Percentiles rank a stretch among this genome's conserved stretches.
These are phyloP conservation scores for Limonius californicus DNA, from an alignment of 1,140 invertebrate genomes.

Conservation along the genomic window DNA sequence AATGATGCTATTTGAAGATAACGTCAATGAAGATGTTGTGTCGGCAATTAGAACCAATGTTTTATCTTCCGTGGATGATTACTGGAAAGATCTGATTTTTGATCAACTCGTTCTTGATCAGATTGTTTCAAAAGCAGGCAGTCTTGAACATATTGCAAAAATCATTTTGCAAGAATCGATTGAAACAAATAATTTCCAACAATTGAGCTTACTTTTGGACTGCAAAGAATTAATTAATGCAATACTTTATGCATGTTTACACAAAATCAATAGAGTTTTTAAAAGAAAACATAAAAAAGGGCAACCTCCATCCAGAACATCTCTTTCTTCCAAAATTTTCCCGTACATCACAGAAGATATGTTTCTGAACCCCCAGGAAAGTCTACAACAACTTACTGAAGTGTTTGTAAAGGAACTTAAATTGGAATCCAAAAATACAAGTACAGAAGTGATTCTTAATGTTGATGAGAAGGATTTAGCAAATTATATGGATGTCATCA, in stretches of 20 bases:
- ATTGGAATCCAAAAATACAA: background rate
- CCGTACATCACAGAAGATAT: background rate
- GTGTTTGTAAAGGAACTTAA: background rate
- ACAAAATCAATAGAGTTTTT: background rate
- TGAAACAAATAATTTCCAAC: constrained; percentile 1
- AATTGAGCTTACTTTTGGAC: constrained; percentile 3
- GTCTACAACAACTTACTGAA: background rate
- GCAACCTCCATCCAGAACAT: background rate
- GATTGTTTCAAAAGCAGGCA: constrained; percentile 28
- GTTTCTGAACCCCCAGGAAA: background rate
- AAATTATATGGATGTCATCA: background rate
- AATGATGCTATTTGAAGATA: constrained; percentile 34
- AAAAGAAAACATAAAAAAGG: background rate
- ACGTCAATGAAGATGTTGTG: constrained; percentile 30
- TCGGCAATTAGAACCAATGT: constrained; percentile 29
- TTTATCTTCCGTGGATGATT: constrained; percentile 29
- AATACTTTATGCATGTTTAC: background rate
- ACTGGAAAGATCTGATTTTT: constrained; percentile 33
- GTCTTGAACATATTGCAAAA: constrained; percentile 20
- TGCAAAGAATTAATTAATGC: background rate
- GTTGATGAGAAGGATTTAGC: background rate
- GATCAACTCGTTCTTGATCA: constrained; percentile 35
- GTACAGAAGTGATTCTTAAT: background rate
- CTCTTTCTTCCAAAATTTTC: background rate
- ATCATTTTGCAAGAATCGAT: constrained; percentile 22